phyloP scores from a whole-genome alignment of 2,797 vertebrate species.

The Sphenodon punctatus region DNA sequence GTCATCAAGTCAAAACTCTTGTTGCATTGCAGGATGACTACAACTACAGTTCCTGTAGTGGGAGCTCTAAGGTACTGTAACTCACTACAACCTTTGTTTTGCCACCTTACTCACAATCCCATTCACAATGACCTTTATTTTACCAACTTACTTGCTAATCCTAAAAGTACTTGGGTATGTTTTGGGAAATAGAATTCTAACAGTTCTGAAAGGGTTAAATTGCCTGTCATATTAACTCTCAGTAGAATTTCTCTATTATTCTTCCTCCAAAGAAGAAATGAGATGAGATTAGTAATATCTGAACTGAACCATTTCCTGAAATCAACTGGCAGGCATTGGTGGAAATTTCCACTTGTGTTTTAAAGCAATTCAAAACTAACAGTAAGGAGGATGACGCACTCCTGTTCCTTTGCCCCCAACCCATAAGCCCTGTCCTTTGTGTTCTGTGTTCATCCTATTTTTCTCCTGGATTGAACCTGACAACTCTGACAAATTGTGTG shows the following conservation, averaged over 20 bases:
- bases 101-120: too few species aligned
- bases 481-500: background rate
- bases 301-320: background rate
- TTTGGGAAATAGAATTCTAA: slow-evolving; percentile 9
- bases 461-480: background rate
- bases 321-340: background rate
- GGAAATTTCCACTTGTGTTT: background rate
- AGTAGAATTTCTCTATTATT: background rate
- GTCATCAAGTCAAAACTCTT: too few species aligned
- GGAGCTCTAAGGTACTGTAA: too few species aligned
- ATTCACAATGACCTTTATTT: too few species aligned
- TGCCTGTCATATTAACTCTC: background rate
- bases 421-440: too few species aligned
- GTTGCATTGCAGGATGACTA: too few species aligned
- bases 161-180: background rate
- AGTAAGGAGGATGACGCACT: background rate
- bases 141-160: background rate
- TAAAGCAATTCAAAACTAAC: background rate
- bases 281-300: background rate
- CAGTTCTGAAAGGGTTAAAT: slow-evolving; percentile 24
- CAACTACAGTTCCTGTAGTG: too few species aligned
- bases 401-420: background rate
- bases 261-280: background rate
- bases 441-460: background rate
- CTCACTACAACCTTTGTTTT: too few species aligned